A percentile compares a stretch with the other conserved stretches of the same genome.
These are phyloP conservation scores for Conistra vaccinii DNA, from an alignment of 2,888 invertebrate species.

Conservation along the genomic window DNA sequence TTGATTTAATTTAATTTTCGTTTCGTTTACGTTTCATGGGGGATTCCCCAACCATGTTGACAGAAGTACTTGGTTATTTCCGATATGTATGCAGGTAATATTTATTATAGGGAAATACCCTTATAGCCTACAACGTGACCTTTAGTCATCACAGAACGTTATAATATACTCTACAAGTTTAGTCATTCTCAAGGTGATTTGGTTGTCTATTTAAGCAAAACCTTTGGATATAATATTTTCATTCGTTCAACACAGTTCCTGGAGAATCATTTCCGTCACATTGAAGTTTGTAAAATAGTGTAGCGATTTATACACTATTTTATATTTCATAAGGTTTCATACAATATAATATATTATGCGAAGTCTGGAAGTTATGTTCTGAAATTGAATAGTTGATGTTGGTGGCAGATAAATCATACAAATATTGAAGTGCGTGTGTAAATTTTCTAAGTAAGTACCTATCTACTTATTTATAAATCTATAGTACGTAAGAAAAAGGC, in stretches of 20 bases:
- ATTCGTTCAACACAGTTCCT: background rate
- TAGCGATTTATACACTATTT: too few species aligned
- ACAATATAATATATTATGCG: background rate
- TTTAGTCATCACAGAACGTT: too few species aligned
- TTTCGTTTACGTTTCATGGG: background rate
- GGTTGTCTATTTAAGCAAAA: background rate
- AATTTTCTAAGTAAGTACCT: conserved; percentile 3
- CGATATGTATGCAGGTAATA: background rate
- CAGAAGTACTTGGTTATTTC: background rate
- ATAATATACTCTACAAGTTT: too few species aligned
- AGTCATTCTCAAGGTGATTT: background rate
- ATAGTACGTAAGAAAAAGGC: background rate
- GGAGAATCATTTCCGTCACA: background rate
- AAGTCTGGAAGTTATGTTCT: background rate
- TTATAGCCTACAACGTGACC: background rate
- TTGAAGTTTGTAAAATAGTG: background rate
- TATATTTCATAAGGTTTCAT: background rate
- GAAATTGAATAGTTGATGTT: background rate
- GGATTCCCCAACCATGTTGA: background rate
- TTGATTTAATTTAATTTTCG: too few species aligned
- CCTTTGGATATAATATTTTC: background rate
- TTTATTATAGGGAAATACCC: background rate
- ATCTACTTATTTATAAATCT: background rate
- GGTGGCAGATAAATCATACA: background rate
- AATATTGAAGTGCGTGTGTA: background rate